Base-by-base conservation (phyloP, 2,797 vertebrate species). In the Malacoraja senta region DNA sequence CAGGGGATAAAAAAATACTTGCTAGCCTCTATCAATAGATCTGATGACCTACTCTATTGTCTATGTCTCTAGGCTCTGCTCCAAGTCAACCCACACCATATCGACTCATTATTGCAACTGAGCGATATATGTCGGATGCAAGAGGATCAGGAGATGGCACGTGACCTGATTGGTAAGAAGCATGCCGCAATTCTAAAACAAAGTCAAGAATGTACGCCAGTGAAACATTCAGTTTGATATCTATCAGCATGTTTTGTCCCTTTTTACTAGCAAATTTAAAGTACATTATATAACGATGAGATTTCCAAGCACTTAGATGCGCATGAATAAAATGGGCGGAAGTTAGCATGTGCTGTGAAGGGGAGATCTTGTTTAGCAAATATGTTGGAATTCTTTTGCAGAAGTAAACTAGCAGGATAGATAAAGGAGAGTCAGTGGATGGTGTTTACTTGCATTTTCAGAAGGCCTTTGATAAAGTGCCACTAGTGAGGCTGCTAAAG, bases 111-210 rank as follows among this genome's bases (percentile, higher is more conserved):
- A 44, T 96, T 99, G 94, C 99, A 99, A 96, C 98, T 99, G 32
- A 99, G 99, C 0, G 99, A 99, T 0, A 98, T 99, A 32, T 99
- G 98, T 94, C 97, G 98, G 10, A 97, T 99, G 94, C 98, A 99
- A 94, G 99, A 99, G 93, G 98, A 99, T 93, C 99, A 99, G 94
- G 99, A 99, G 95, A 99, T 98, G 97, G 99, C 99, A 72, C 96
- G 98, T 29, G 98, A 99, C 94, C 97, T 99, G 6, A 95, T 98
- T 53, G 98, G 98, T 99, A 94, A 97, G 96, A 35, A 17, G 38
- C 8, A 2, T 10, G 93, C 81, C 26, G 93, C 68, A 93, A 94
- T 94, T 93, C 68, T 38, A 26, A 26, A 61, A 0, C 12, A 76
- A 8, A 24, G 38, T 38, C 21, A 8, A 4, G 10, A 35, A 29